Evolutionary conservation across 2,888 invertebrate genomes (phyloP).

Genomic region (Plemyria rubiginata): DNA sequence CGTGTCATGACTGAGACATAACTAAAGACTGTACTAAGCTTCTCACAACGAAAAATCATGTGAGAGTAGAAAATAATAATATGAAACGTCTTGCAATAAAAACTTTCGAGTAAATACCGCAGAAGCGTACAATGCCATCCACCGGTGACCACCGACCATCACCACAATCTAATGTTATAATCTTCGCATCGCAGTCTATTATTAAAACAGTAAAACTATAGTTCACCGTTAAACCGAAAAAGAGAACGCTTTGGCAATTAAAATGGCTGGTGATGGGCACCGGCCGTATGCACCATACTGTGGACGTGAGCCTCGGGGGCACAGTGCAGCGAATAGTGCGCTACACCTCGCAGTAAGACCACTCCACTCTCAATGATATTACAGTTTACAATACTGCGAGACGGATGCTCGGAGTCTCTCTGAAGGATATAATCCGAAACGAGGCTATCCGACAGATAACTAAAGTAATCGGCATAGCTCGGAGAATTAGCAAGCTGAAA

Average conservation of each 20-base stretch:
- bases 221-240: slow-evolving; percentile 66
- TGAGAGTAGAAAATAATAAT: not conserved
- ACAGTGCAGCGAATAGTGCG: slow-evolving; percentile 20
- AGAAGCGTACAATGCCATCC: slow-evolving; percentile 25
- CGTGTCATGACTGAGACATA: no score
- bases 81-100: not conserved
- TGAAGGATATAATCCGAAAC: no score
- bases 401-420: no score
- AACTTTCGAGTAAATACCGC: slow-evolving; percentile 21
- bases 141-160: slow-evolving; percentile 26
- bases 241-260: slow-evolving; percentile 61
- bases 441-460: no score
- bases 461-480: no score
- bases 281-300: slow-evolving; percentile 51
- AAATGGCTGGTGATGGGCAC: slow-evolving; percentile 51
- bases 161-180: slow-evolving; percentile 37
- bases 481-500: no score
- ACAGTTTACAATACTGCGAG: no score
- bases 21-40: no score
- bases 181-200: slow-evolving; percentile 39
- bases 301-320: slow-evolving; percentile 56
- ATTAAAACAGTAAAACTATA: slow-evolving; percentile 54
- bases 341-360: not conserved
- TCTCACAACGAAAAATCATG: not conserved
- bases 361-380: not conserved